phyloP scores from a whole-genome alignment of 2,888 invertebrate species.

The Pristionchus japonicus region DNA sequence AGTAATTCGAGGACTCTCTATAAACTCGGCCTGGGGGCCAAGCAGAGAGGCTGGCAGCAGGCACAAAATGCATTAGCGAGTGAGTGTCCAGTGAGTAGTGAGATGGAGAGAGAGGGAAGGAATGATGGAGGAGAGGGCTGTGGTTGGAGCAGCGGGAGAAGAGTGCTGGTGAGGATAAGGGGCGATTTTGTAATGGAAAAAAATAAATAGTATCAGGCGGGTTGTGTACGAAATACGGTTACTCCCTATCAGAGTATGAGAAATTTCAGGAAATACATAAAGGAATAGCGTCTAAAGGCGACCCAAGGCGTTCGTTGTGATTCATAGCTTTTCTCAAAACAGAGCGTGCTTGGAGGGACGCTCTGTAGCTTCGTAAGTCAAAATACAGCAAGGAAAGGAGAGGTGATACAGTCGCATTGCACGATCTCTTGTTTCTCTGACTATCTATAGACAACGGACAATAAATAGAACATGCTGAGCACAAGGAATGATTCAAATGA shows the following conservation, averaged over 20 bases:
- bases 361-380: not conserved
- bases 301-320: no score
- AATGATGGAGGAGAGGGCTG: not conserved
- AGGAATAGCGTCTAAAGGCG: no score
- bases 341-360: no score
- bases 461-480: not conserved
- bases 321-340: not conserved
- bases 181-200: not conserved
- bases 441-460: not conserved
- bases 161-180: not conserved
- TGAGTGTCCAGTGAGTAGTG: not conserved
- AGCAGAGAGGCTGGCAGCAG: not conserved
- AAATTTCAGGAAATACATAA: no score
- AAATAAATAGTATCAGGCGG: no score
- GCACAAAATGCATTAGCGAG: slow-evolving; percentile 26
- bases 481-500: not conserved
- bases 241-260: no score
- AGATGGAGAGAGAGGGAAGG: not conserved
- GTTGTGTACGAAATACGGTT: no score
- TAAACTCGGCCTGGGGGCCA: not conserved
- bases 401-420: not conserved
- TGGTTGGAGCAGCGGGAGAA: not conserved
- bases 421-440: not conserved
- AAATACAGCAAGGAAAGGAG: not conserved
- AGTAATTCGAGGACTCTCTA: slow-evolving; percentile 15